Percentiles rank a stretch among this genome's conserved stretches.
These are phyloP conservation scores for Masticophis lateralis DNA, from an alignment of 2,797 vertebrate genomes.

Conservation along the genomic window DNA sequence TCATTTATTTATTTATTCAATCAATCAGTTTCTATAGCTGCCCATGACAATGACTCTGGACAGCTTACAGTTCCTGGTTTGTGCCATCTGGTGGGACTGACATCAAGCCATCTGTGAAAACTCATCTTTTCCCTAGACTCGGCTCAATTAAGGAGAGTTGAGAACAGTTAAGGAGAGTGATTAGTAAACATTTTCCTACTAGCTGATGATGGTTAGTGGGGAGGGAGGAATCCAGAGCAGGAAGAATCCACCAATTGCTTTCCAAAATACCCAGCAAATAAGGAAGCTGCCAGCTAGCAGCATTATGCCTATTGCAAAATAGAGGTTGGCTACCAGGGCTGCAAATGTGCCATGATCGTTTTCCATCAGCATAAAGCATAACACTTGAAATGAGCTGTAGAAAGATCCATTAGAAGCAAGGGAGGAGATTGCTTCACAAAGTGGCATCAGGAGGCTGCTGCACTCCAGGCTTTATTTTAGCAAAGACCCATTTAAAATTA, in stretches of 20 bases:
- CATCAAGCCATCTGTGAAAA: neutral
- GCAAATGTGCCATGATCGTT: neutral
- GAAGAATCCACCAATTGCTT: neutral
- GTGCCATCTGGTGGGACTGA: neutral
- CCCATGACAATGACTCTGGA: neutral
- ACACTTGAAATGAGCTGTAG: neutral
- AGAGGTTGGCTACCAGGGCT: neutral
- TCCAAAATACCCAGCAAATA: neutral
- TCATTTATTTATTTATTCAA: neutral
- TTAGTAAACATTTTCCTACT: neutral
- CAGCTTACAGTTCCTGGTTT: neutral
- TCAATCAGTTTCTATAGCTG: neutral
- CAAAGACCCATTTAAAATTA: neutral
- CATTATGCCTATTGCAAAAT: neutral
- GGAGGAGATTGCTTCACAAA: neutral
- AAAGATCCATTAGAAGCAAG: neutral
- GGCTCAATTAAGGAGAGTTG: neutral
- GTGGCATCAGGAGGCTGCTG: neutral
- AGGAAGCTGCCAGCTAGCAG: neutral
- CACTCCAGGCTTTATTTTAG: neutral
- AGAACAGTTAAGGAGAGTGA: neutral
- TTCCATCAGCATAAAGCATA: neutral
- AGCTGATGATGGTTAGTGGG: neutral
- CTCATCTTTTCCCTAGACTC: neutral
- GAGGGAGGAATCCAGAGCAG: neutral